Base-by-base conservation (phyloP, 1,140 invertebrate genomes). In the Pachypeltis micranthus region DNA sequence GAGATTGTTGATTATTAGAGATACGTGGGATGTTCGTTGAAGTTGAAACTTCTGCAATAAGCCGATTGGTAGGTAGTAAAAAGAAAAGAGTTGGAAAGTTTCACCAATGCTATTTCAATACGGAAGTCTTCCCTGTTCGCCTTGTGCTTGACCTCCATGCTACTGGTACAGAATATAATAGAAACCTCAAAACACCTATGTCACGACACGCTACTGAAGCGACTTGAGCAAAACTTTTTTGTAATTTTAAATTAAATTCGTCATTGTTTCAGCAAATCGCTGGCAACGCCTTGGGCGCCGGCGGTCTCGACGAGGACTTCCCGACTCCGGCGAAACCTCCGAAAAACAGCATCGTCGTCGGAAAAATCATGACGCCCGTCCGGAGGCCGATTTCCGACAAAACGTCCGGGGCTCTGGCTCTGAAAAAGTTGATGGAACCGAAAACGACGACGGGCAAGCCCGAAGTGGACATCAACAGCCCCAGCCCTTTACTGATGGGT, bases 401-500 rank as follows among this genome's bases (percentile, higher is more conserved):
- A n/a, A 4, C 59, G 19, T 10, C 27, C 1, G 31, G 24, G 2
- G 28, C 44, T 10, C 19, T 56, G 27, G 57, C 29, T 7, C 58
- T 39, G 44, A 31, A 2, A 24, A 21, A 1, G 24, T 25, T 44
- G 47, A 24, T 21, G 62, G 23, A 25, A 26, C 59, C 57, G 16
- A 47, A 47, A 27, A 55, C 51, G 26, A 31, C 21, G 54, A 34
- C 21, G 19, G 31, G n/a, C 25, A 25, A 14, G 26, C 29, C 34
- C 12, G 59, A 56, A 0, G 34, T 67, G 63, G 16, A 66, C 71
- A 25, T 61, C 64, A 26, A 54, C 23, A 63, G 62, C 61, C 31
- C 64, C 10, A 59, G 61, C 26, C 65, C 74, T 16, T 70, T 76
- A 1, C 63, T 80, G 69, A 70, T 77, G 72, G 67, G 80, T 70